Conservation (phyloP, 2,113 vertebrate species). For the Chitala chitala region DNA sequence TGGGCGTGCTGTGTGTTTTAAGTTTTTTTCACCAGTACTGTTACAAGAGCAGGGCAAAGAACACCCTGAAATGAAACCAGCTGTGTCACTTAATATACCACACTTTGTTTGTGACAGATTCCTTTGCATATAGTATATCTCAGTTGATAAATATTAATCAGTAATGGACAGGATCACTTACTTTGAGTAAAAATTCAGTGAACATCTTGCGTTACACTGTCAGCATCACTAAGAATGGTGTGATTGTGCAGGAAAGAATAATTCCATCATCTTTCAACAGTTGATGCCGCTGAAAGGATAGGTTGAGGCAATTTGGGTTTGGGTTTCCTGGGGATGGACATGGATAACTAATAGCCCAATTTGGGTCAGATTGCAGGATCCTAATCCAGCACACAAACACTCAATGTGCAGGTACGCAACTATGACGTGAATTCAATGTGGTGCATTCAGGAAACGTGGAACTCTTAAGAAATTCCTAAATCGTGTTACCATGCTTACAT, state of each 20-base stretch:
- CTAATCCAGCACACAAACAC: not conserved
- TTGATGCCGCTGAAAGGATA: not conserved
- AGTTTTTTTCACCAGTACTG: not conserved
- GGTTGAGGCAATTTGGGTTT: not conserved
- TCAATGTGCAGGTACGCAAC: too few relatives aligned
- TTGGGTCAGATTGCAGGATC: not conserved
- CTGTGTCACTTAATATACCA: conserved; percentile 5
- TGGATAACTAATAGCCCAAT: not conserved
- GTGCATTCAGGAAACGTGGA: too few relatives aligned
- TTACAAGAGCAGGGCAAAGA: not conserved
- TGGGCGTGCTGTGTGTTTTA: not conserved
- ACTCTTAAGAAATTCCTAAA: too few relatives aligned
- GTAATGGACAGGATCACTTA: not conserved
- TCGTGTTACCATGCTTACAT: too few relatives aligned
- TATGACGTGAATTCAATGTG: not conserved
- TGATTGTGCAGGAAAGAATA: not conserved
- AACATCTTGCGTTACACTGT: not conserved
- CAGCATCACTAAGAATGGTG: not conserved
- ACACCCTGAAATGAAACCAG: not conserved
- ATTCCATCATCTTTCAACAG: not conserved
- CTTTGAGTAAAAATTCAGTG: not conserved
- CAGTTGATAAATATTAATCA: not conserved
- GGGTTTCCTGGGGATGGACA: not conserved
- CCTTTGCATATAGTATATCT: not conserved
- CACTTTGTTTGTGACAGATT: not conserved